A percentile compares a stretch with the other conserved stretches of the same genome.
phyloP scores from a whole-genome alignment of 64 coral and sea anemone genomes.

The Exaiptasia diaphana region DNA sequence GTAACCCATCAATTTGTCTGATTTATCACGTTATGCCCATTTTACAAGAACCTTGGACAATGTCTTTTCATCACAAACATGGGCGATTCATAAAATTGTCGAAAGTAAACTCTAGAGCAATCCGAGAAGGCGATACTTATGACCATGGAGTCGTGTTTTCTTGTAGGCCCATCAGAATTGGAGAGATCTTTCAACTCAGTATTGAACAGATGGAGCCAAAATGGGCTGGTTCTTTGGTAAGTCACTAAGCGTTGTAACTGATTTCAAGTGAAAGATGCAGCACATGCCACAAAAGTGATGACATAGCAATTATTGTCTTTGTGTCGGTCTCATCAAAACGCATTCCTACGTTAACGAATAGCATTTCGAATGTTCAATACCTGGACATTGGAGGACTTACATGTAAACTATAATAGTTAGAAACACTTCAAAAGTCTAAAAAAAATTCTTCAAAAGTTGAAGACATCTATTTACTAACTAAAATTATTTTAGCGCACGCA shows the following conservation, averaged over 20 bases:
- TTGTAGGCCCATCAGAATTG: constrained; percentile 64
- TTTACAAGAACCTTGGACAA: constrained; percentile 44
- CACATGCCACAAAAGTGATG: not conserved
- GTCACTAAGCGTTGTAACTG: not conserved
- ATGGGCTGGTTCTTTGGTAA: constrained; percentile 99
- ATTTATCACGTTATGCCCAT: too few relatives aligned
- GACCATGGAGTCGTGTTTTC: constrained; percentile 91
- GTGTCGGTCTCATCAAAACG: too few relatives aligned
- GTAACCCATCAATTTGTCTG: too few relatives aligned
- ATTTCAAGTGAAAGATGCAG: not conserved
- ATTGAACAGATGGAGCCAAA: constrained; percentile 94
- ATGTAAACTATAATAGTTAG: too few relatives aligned
- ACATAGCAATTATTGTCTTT: too few relatives aligned
- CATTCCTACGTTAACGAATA: too few relatives aligned
- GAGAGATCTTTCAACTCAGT: constrained; percentile 91
- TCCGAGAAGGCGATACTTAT: constrained; percentile 84
- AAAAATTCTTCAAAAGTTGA: too few relatives aligned
- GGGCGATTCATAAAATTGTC: constrained; percentile 10
- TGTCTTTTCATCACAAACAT: constrained; percentile 76
- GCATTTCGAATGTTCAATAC: too few relatives aligned
- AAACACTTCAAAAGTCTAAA: too few relatives aligned
- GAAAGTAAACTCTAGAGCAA: constrained; percentile 41
- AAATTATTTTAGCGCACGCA: too few relatives aligned
- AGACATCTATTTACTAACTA: too few relatives aligned
- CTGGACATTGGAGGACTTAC: too few relatives aligned